These are phyloP conservation scores for Sphenopsis melanotis DNA, from an alignment of 2,797 vertebrate genomes.

Conservation along the genomic window DNA sequence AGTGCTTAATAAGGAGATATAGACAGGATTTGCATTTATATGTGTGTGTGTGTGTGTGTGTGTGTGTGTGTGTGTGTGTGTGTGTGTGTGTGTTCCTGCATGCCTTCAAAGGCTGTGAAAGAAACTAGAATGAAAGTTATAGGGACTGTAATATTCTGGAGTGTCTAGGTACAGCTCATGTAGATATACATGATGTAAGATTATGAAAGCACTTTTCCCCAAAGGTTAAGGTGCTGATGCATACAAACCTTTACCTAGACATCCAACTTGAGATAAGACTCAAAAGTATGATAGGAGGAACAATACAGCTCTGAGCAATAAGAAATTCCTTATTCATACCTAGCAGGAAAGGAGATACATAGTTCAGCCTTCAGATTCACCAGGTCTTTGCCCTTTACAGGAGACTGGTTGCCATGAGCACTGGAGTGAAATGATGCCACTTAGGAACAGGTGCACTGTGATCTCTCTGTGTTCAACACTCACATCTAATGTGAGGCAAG, in stretches of 20 bases:
- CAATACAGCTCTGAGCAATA: not conserved
- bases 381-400: not conserved
- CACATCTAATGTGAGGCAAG: not conserved
- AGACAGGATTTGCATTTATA: not conserved
- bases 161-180: not conserved
- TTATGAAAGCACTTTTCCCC: not conserved
- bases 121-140: not conserved
- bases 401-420: not conserved
- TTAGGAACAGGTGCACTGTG: not conserved
- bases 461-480: not conserved
- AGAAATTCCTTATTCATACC: not conserved
- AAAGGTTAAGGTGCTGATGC: not conserved
- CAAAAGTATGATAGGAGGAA: not conserved
- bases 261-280: not conserved
- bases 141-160: not conserved
- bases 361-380: not conserved
- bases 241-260: not conserved
- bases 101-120: not conserved
- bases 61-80: not conserved
- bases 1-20: not conserved
- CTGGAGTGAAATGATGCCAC: not conserved
- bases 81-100: accelerated
- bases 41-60: accelerated
- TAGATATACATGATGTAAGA: not conserved
- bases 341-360: not conserved